phyloP scores from a whole-genome alignment of 2,113 vertebrate genomes.

The Nannobrachium achirus region DNA sequence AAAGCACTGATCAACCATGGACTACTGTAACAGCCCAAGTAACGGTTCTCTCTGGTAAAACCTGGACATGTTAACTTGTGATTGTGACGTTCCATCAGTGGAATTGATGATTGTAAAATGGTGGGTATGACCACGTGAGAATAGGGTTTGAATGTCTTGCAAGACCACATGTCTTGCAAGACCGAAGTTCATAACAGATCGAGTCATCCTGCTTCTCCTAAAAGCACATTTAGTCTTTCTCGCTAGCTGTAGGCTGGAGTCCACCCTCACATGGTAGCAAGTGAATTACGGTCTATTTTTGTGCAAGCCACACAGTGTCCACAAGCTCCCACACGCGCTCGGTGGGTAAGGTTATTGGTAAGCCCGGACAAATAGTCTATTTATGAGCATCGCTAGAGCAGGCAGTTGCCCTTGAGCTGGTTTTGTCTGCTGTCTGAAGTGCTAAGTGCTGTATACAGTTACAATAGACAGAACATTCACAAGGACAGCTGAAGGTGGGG shows the following conservation, averaged over 20 bases:
- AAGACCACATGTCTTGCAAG: too few species aligned
- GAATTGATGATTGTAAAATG: too few species aligned
- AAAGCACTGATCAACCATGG: too few species aligned
- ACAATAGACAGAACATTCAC: slow-evolving; percentile 73
- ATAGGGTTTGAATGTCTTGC: too few species aligned
- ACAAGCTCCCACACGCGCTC: slow-evolving; percentile 54
- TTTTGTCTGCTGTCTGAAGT: slow-evolving; percentile 67
- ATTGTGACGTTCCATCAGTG: too few species aligned
- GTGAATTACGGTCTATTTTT: slow-evolving; percentile 65
- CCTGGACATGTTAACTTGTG: too few species aligned
- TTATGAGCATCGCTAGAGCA: slow-evolving; percentile 65
- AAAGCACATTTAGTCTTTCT: neutral
- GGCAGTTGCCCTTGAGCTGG: slow-evolving; percentile 70
- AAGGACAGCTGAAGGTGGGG: slow-evolving; percentile 76
- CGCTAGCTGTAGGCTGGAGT: slow-evolving; percentile 31
- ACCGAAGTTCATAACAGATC: too few species aligned
- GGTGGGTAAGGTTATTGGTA: slow-evolving; percentile 65
- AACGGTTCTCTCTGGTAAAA: too few species aligned
- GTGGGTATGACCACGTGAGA: too few species aligned
- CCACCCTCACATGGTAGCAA: slow-evolving; percentile 51
- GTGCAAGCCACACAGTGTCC: slow-evolving; percentile 54
- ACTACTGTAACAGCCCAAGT: too few species aligned
- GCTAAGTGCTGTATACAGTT: slow-evolving; percentile 79
- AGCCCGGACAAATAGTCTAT: slow-evolving; percentile 72
- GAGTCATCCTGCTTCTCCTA: neutral